These are phyloP conservation scores for Eufriesea mexicana DNA, from an alignment of 1,140 invertebrate species.

Conservation along the genomic window DNA sequence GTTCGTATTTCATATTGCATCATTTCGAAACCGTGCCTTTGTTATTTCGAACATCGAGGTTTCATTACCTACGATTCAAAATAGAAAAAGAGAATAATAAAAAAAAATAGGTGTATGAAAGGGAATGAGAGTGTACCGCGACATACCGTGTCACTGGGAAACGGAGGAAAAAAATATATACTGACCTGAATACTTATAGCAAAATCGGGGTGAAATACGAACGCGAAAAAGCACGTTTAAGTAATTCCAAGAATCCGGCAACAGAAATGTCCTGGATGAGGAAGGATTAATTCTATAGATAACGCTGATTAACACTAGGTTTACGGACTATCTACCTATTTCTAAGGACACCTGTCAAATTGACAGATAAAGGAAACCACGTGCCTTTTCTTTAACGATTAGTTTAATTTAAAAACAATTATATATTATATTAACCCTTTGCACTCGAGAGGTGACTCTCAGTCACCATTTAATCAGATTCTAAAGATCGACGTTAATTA, in stretches of 20 bases:
- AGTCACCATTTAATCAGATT: too few species aligned
- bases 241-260: not conserved
- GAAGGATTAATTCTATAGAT: not conserved
- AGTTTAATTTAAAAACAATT: too few species aligned
- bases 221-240: not conserved
- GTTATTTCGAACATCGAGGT: not conserved
- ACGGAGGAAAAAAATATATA: not conserved
- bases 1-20: not conserved
- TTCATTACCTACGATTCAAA: conserved; percentile 9
- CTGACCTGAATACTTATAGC: not conserved
- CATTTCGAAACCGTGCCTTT: conserved; percentile 13
- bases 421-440: too few species aligned
- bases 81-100: not conserved
- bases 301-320: not conserved
- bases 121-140: not conserved
- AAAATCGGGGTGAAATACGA: not conserved
- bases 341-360: too few species aligned
- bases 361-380: too few species aligned
- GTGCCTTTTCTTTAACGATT: too few species aligned
- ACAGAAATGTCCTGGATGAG: not conserved
- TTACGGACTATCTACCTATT: too few species aligned
- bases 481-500: too few species aligned
- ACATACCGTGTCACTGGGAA: too few species aligned
- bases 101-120: too few species aligned
- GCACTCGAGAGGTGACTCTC: too few species aligned